Evolutionary conservation across 2,888 invertebrate species (phyloP).

Genomic region (Gisinianus flammeolus): DNA sequence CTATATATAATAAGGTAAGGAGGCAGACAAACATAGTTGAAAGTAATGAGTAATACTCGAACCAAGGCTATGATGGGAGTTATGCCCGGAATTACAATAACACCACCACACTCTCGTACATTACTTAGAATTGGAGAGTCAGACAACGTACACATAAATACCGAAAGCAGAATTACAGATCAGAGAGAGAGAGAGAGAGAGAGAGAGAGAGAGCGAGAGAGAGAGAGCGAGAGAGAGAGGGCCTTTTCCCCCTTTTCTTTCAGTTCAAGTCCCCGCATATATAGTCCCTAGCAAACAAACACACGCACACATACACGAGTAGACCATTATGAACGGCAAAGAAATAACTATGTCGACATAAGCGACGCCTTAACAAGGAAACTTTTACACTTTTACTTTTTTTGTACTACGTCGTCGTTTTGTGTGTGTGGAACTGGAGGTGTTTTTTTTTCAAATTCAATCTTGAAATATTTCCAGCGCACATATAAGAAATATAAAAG

Average conservation of each 20-base stretch:
- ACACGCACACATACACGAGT: neutral
- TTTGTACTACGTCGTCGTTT: neutral
- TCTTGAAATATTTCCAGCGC: neutral
- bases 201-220: neutral
- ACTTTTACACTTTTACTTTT: conserved; percentile 14
- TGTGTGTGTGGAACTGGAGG: neutral
- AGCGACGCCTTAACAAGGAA: conserved; percentile 9
- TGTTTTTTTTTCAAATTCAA: conserved; percentile 1
- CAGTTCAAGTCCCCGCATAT: neutral
- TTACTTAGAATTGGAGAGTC: neutral
- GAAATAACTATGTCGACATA: neutral
- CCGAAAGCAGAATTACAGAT: neutral
- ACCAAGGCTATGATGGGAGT: neutral
- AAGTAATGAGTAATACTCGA: neutral
- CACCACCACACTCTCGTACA: neutral
- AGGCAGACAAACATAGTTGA: neutral
- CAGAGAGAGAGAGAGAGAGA: neutral
- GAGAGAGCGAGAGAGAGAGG: neutral
- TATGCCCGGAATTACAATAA: conserved; percentile 3
- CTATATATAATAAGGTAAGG: neutral
- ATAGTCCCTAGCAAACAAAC: neutral
- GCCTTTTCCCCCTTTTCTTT: neutral
- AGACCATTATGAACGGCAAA: neutral
- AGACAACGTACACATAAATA: conserved; percentile 10
- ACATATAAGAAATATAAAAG: neutral